Base-by-base conservation (phyloP, 2,888 invertebrate genomes). In the Agrochola circellaris region DNA sequence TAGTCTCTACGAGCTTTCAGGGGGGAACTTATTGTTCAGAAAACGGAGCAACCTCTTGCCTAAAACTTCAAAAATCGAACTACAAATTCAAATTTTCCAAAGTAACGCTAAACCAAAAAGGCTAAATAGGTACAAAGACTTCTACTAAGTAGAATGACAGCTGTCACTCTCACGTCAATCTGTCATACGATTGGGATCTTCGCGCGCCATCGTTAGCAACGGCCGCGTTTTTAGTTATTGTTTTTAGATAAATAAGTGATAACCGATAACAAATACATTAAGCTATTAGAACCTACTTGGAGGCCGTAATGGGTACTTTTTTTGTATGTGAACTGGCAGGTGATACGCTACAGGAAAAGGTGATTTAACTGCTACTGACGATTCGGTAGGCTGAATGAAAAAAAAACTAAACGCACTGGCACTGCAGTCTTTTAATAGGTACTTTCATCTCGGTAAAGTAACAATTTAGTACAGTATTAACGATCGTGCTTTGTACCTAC, bases 221-320 rank as follows among this genome's bases (percentile, higher is more conserved):
- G 73, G 67, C 34, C 26, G 65, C 51, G 54, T 67, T 87, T 82
- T 81, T 87, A 71, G 83, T 80, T 87, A 86, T 85, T 86, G 73
- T 87, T 83, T 83, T 77, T 77, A 79, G 86, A 87, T 87, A 81
- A 81, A 85, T 85, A 80, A 51, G 80, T 83, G 86, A 86, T 86
- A 87, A 69, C 67, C 56, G 87, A 82, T 86, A 83, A 87, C 82
- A 82, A 83, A 79, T 71, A 85, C 85, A 79, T 85, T 87, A 85
- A 60, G 70, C 67, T 70, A 85, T 87, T 81, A 82, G 71, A 82
- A 71, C 73, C 60, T 81, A 73, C 20, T 75, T 75, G 51, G 34
- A 66, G 48, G 62, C 17, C 54, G 56, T 82, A 70, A 74, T 75
- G 65, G 38, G n/a, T 73, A 56, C 4, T 78, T 73, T 83, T 85